These are phyloP conservation scores for Chinchilla lanigera DNA, from an alignment of 2,113 vertebrate species.

Conservation along the genomic window DNA sequence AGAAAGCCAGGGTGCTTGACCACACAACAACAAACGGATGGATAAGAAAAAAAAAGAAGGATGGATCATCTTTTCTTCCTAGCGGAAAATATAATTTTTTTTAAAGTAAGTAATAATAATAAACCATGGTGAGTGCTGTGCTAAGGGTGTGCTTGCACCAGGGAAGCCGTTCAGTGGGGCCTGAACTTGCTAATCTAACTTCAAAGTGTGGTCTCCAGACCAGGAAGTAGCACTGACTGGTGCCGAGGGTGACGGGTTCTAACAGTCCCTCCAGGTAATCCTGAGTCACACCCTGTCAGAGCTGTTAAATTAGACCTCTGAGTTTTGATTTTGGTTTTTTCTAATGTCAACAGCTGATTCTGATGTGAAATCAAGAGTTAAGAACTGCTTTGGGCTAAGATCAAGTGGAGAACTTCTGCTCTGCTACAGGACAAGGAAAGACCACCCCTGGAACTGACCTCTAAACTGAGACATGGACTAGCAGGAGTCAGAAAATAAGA, in stretches of 20 bases:
- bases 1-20: neutral
- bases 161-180: neutral
- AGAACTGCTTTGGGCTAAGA: neutral
- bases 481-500: neutral
- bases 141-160: neutral
- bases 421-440: neutral
- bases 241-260: neutral
- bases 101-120: neutral
- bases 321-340: neutral
- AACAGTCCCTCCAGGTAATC: neutral
- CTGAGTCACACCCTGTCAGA: neutral
- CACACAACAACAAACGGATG: neutral
- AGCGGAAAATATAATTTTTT: neutral
- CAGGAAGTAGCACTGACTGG: neutral
- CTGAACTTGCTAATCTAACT: neutral
- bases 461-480: neutral
- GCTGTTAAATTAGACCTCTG: neutral
- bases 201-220: neutral
- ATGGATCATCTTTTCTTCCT: neutral
- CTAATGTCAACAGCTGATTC: neutral
- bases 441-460: neutral
- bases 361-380: neutral
- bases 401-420: neutral
- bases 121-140: neutral
- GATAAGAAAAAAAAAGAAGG: neutral